Conservation (phyloP, 2,888 invertebrate genomes). For the Apamea epomidion region DNA sequence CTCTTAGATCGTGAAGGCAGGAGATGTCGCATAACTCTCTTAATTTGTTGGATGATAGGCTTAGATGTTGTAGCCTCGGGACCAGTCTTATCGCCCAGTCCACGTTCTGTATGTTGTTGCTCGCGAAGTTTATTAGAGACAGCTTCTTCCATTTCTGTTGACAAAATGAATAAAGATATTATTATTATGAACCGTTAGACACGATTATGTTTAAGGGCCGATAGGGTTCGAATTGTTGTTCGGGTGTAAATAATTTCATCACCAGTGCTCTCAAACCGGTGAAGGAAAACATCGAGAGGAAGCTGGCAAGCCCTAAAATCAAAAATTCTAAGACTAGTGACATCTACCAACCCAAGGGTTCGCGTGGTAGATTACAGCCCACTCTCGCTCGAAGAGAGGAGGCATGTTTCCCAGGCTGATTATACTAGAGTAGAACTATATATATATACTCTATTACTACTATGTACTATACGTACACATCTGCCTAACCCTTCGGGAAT, state of each 20-base stretch:
- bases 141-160: slow-evolving; percentile 93
- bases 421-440: no score
- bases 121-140: slow-evolving; percentile 93
- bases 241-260: no score
- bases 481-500: background rate
- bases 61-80: slow-evolving; percentile 93
- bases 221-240: no score
- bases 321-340: no score
- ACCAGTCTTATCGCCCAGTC: slow-evolving; percentile 95
- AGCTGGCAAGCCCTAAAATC: no score
- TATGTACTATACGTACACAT: background rate
- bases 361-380: no score
- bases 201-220: background rate
- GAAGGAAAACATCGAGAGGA: no score
- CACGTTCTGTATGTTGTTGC: slow-evolving; percentile 94
- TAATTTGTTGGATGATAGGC: slow-evolving; percentile 95
- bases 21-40: slow-evolving; percentile 94
- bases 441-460: background rate
- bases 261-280: no score
- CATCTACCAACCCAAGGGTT: no score
- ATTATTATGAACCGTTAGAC: background rate
- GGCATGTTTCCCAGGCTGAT: no score
- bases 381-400: no score
- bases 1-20: slow-evolving; percentile 93
- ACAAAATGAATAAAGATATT: slow-evolving; percentile 31